Conservation (phyloP, 2,113 vertebrate genomes). For the Gobio gobio region DNA sequence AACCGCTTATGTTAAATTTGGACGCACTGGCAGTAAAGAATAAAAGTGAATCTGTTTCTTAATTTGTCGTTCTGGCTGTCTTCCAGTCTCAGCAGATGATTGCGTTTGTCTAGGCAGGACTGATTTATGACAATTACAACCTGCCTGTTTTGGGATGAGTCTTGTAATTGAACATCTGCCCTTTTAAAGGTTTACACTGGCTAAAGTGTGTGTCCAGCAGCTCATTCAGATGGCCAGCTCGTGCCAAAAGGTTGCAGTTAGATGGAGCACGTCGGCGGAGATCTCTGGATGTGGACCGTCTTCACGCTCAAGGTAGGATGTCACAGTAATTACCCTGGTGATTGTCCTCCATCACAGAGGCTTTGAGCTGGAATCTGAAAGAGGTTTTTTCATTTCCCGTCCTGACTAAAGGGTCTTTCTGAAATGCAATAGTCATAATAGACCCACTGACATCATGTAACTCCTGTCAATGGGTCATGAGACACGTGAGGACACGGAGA, state of each 20-base stretch:
- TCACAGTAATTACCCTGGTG: background rate
- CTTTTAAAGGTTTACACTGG: constrained; percentile 7
- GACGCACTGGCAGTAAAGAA: constrained; percentile 68
- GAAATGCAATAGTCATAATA: background rate
- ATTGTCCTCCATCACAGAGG: background rate
- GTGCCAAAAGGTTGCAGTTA: background rate
- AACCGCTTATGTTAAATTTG: constrained; percentile 64
- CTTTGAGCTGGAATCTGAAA: background rate
- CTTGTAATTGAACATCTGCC: background rate
- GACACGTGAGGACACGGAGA: too few relatives aligned
- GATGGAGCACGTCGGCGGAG: constrained; percentile 5
- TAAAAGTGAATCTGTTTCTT: constrained; percentile 72
- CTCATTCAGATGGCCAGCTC: background rate
- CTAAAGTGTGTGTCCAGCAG: constrained; percentile 50
- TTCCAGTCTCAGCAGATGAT: constrained; percentile 72
- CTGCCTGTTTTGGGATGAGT: constrained; percentile 62
- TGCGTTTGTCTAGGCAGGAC: constrained; percentile 72
- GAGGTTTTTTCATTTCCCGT: background rate
- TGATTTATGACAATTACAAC: constrained; percentile 73
- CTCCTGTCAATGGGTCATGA: background rate
- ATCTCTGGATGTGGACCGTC: background rate
- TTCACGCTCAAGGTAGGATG: background rate
- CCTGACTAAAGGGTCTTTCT: background rate
- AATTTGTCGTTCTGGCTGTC: constrained; percentile 73
- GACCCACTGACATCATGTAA: background rate